phyloP scores from a whole-genome alignment of 2,113 vertebrate genomes.

The Monarcha castaneiventris region DNA sequence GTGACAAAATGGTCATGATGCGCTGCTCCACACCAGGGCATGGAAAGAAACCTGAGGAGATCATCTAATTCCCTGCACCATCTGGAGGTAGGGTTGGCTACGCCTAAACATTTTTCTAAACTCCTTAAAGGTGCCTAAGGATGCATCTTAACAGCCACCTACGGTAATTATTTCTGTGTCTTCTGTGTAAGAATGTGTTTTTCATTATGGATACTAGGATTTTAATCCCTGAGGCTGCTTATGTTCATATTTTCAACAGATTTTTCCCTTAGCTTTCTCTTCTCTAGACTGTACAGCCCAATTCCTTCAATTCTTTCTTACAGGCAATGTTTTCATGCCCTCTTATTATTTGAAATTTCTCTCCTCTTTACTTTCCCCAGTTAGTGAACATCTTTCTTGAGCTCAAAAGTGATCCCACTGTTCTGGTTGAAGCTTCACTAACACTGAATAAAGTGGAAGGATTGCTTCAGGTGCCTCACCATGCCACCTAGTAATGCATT shows the following conservation, averaged over 20 bases:
- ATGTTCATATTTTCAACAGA: background rate
- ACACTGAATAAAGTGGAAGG: background rate
- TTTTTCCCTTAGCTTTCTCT: background rate
- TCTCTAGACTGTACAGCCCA: background rate
- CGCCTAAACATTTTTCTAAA: background rate
- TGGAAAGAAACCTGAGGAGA: background rate
- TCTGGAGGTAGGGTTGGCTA: background rate
- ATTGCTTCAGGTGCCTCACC: background rate
- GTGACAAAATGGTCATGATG: background rate
- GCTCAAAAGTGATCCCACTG: background rate
- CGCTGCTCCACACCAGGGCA: background rate
- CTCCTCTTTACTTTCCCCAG: background rate
- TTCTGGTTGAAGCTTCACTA: background rate
- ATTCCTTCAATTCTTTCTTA: background rate
- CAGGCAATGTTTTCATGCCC: background rate
- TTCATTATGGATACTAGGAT: background rate
- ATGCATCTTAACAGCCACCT: background rate
- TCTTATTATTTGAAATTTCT: background rate
- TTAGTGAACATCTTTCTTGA: background rate
- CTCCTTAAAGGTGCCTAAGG: background rate
- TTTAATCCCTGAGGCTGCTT: background rate
- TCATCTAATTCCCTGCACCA: background rate
- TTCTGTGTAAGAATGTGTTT: background rate
- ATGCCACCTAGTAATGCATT: background rate
- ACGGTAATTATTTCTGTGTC: background rate